Base-by-base conservation (phyloP, 2,888 invertebrate species). In the Siphonodentalium dalli region DNA sequence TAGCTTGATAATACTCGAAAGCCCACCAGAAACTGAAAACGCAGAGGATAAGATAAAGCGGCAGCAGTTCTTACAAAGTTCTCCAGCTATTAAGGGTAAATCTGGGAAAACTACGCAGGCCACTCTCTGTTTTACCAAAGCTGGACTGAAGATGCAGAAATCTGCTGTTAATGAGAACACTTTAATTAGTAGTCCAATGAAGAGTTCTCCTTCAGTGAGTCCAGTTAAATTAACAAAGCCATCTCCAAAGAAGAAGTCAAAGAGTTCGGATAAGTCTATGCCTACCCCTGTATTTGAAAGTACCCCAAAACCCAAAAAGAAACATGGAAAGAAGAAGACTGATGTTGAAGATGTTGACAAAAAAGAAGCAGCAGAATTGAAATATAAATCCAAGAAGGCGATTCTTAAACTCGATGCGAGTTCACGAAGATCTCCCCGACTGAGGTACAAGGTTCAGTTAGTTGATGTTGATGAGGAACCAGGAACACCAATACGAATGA, bases 401-500 rank as follows among this genome's bases (percentile, higher is more conserved):
- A 29, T 21, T 26, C 18, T 29, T n/a, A 46, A 53, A 1, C 31
- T 41, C 29, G 52, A 48, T 18, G 34, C 38, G 6, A 24, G 20
- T 18, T 51, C 45, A 6, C 39, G 54, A 15, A 49, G 63, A 37
- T 60, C 65, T n/a, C 37, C 47, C 18, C 42, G 65, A 31, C 56
- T 56, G 18, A 62, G 60, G 45, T 70, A 70, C 57, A 64, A 61
- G 41, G 69, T 70, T 3, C 56, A 58, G 33, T 56, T 56, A 20
- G 55, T 70, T 18, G 62, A 63, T 38, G 62, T 66, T 52, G 66
- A 63, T 55, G 57, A 59, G 8, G 60, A 63, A 27, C 58, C 49
- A 15, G 59, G 48, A 45, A 67, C 69, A 8, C 69, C 68, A 8
- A 70, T 70, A 18, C 65, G 66, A 40, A 63, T 70, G 21, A 68